Evolutionary conservation across 2,888 invertebrate species (phyloP).

Genomic region (Taphrorychus bicolor): DNA sequence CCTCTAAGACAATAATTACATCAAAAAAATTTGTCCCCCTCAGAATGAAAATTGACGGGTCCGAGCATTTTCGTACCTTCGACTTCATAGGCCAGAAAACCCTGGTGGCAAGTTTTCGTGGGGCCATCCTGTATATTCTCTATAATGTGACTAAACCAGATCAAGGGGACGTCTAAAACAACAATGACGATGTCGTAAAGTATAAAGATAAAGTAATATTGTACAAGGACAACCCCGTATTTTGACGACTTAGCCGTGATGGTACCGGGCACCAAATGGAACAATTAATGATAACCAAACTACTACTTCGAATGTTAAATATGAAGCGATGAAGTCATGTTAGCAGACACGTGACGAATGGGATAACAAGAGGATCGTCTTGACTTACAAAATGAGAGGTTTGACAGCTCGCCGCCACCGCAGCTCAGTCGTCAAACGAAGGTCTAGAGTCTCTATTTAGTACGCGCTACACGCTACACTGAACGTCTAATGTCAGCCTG

Average conservation of each 20-base stretch:
- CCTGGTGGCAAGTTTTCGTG: no score
- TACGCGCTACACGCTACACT: conserved; percentile 49
- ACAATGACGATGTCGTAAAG: no score
- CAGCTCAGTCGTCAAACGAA: conserved; percentile 38
- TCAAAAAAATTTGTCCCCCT: no score
- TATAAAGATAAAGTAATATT: no score
- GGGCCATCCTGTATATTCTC: no score
- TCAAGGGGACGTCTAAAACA: no score
- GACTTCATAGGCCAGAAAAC: no score
- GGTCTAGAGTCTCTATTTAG: conserved; percentile 30
- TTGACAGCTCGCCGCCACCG: background rate
- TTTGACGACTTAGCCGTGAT: conserved; percentile 29
- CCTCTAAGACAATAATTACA: no score
- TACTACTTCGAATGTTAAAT: background rate
- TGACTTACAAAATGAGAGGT: background rate
- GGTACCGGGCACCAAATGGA: conserved; percentile 6
- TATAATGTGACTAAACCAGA: no score
- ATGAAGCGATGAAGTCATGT: background rate
- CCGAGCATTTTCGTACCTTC: no score
- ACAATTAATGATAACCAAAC: background rate
- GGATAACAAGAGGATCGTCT: background rate
- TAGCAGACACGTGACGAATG: background rate
- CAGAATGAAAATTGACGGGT: no score
- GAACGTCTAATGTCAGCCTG: conserved; percentile 53
- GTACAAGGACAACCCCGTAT: conserved; percentile 1